phyloP scores from a whole-genome alignment of 2,113 vertebrate species.

The Nothobranchius furzeri region DNA sequence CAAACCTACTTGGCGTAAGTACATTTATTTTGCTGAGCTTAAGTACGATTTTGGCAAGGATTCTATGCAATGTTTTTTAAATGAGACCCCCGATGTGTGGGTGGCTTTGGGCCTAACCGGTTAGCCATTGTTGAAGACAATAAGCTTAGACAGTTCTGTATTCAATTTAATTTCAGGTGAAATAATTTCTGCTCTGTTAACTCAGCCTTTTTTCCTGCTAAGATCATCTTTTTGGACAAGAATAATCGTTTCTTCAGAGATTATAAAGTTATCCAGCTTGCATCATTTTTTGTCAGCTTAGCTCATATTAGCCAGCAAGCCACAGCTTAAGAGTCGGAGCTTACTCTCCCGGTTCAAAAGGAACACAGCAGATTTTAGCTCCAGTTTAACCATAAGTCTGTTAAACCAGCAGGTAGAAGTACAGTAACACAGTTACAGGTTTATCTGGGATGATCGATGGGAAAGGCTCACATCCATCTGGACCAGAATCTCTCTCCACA shows the following conservation, averaged over 20 bases:
- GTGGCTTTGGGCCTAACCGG: not conserved
- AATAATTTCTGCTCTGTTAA: constrained; percentile 45
- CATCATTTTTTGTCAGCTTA: constrained; percentile 80
- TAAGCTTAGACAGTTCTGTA: not conserved
- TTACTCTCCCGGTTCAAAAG: constrained; percentile 75
- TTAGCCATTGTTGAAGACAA: constrained; percentile 4
- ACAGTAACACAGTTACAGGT: too few relatives aligned
- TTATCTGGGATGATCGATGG: too few relatives aligned
- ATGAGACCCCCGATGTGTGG: too few relatives aligned
- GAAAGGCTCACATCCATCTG: too few relatives aligned
- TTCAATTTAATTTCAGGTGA: constrained; percentile 41
- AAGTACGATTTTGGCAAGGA: too few relatives aligned
- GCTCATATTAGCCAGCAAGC: constrained; percentile 79
- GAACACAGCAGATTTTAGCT: constrained; percentile 70
- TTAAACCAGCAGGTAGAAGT: constrained; percentile 51
- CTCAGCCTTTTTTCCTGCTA: constrained; percentile 56
- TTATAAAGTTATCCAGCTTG: constrained; percentile 78
- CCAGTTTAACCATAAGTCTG: constrained; percentile 59
- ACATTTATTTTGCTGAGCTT: too few relatives aligned
- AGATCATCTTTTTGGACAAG: constrained; percentile 72
- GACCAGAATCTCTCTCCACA: too few relatives aligned
- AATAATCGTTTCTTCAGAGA: constrained; percentile 78
- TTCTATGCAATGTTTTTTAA: too few relatives aligned
- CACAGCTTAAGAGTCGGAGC: constrained; percentile 70
- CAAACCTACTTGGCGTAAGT: too few relatives aligned